phyloP scores from a whole-genome alignment of 2,113 vertebrate genomes.

The Phoenicopterus ruber region DNA sequence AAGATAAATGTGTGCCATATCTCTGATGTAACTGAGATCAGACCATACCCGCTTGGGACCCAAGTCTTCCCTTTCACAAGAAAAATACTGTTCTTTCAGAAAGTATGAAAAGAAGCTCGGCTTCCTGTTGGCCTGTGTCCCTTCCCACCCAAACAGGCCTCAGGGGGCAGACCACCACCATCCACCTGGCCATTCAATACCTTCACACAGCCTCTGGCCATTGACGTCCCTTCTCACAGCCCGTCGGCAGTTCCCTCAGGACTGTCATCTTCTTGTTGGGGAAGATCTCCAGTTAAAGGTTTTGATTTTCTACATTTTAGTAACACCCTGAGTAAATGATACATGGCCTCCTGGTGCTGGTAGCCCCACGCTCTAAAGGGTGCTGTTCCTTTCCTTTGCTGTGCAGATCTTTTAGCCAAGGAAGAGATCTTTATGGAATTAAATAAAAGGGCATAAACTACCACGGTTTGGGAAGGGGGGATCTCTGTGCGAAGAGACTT shows the following conservation, averaged over 20 bases:
- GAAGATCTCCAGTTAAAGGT: neutral
- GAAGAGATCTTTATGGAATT: neutral
- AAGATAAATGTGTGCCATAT: rapidly evolving
- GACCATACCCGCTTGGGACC: neutral
- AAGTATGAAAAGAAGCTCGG: neutral
- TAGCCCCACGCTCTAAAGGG: neutral
- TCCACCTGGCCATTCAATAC: neutral
- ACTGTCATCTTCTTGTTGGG: neutral
- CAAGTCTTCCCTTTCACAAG: neutral
- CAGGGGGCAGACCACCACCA: neutral
- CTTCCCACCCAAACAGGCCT: neutral
- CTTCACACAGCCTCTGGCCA: neutral
- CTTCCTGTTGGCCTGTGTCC: neutral
- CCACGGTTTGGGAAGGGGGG: neutral
- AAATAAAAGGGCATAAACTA: neutral
- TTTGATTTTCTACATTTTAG: neutral
- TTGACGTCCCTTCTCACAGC: neutral
- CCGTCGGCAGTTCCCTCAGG: rapidly evolving
- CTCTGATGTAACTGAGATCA: neutral
- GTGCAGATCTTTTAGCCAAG: neutral
- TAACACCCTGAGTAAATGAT: neutral
- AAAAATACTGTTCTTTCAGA: neutral
- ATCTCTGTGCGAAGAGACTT: neutral
- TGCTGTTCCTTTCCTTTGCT: neutral
- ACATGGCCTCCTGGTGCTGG: neutral